These are phyloP conservation scores for Spodoptera frugiperda DNA, from an alignment of 1,140 invertebrate genomes.

Conservation along the genomic window DNA sequence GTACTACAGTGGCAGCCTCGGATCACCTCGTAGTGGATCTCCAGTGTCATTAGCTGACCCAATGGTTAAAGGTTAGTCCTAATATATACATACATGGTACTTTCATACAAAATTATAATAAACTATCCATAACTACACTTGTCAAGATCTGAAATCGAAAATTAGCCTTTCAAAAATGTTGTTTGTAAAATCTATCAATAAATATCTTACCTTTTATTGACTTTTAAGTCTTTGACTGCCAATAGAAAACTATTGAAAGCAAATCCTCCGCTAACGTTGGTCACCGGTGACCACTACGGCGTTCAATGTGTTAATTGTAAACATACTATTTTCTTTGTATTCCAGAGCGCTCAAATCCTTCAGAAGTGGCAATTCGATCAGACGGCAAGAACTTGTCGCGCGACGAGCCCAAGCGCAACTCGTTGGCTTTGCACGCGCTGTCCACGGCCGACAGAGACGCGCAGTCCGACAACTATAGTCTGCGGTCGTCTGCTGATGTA, in stretches of 20 bases:
- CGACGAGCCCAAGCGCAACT: constrained; percentile 71
- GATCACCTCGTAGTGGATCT: constrained; percentile 75
- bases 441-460: constrained; percentile 73
- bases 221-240: too few species aligned
- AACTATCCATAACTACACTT: too few species aligned
- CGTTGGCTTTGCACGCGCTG: constrained; percentile 66
- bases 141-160: too few species aligned
- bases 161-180: too few species aligned
- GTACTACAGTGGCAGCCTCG: constrained; percentile 82
- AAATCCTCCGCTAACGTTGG: too few species aligned
- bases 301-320: too few species aligned
- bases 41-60: constrained; percentile 75
- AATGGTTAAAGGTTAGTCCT: constrained; percentile 70
- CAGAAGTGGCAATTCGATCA: constrained; percentile 70
- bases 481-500: constrained; percentile 83
- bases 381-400: constrained; percentile 69
- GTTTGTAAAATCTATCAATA: too few species aligned
- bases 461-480: constrained; percentile 85
- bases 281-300: too few species aligned
- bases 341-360: constrained; percentile 75
- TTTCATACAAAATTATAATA: not conserved
- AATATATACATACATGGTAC: too few species aligned
- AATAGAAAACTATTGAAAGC: too few species aligned
- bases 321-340: not conserved
- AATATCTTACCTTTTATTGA: too few species aligned